These are phyloP conservation scores for Sparus aurata DNA, from an alignment of 2,797 vertebrate species.

Conservation along the genomic window DNA sequence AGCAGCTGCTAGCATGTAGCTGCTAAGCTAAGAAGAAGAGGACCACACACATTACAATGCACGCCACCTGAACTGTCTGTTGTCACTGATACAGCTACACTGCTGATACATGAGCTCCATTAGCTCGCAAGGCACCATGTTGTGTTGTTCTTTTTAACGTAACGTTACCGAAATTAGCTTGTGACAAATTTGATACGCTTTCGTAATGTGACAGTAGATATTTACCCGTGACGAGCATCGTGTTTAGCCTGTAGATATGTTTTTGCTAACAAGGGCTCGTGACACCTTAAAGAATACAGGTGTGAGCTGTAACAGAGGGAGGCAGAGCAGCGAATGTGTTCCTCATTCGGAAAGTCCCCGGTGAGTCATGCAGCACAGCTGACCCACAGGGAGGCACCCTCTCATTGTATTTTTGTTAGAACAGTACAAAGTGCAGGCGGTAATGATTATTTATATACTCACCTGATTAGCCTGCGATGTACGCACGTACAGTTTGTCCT, in stretches of 20 bases:
- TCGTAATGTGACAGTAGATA: neutral
- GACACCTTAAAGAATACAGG: rapidly evolving
- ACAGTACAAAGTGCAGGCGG: slow-evolving; percentile 29
- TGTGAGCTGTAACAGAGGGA: rapidly evolving
- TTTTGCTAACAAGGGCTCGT: neutral
- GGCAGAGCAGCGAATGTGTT: neutral
- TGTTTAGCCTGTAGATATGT: neutral
- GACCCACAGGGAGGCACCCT: slow-evolving; percentile 33
- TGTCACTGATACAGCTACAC: neutral
- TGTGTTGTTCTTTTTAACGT: neutral
- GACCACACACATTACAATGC: neutral
- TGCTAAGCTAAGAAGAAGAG: slow-evolving; percentile 48
- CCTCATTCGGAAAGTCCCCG: slow-evolving; percentile 50
- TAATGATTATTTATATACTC: neutral
- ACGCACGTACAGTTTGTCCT: neutral
- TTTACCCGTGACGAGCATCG: neutral
- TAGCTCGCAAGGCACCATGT: neutral
- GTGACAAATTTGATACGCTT: neutral
- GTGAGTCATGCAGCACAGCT: slow-evolving; percentile 64
- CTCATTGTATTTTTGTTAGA: slow-evolving; percentile 3
- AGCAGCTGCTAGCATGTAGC: slow-evolving; percentile 67
- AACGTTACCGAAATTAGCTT: neutral
- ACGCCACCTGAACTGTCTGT: neutral
- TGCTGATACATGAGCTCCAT: rapidly evolving
- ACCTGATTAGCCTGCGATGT: neutral